Evolutionary conservation across 1,140 invertebrate species (phyloP).

Genomic region (Pogonomyrmex californicus): DNA sequence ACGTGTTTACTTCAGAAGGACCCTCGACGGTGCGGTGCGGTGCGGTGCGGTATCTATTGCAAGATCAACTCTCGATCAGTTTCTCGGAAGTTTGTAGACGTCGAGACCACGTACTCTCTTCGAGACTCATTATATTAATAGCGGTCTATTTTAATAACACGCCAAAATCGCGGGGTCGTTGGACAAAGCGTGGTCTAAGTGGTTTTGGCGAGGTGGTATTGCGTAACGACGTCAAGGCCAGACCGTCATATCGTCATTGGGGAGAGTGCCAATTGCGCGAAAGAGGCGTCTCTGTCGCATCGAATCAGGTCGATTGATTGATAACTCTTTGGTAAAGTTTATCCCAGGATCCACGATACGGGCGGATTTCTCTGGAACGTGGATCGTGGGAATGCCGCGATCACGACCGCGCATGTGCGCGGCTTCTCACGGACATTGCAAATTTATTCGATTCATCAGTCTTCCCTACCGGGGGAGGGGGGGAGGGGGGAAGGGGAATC

Average conservation of each 20-base stretch:
- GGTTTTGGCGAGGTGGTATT: not conserved
- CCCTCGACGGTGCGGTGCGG: not conserved
- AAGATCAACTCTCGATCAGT: not conserved
- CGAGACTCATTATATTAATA: constrained; percentile 50
- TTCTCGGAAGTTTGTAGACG: not conserved
- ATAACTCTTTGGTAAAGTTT: not conserved
- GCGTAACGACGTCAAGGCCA: constrained; percentile 13
- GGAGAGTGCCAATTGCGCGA: constrained; percentile 4
- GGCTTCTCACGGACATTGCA: constrained; percentile 8
- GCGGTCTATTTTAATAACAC: constrained; percentile 48
- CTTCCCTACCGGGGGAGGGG: not conserved
- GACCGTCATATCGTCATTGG: not conserved
- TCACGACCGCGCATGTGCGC: not conserved
- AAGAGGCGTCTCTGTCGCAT: not conserved
- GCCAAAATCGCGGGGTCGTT: constrained; percentile 15
- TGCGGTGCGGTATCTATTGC: not conserved
- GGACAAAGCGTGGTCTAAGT: not conserved
- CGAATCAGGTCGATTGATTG: constrained; percentile 7
- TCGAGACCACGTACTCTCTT: not conserved
- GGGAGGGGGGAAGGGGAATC: no score
- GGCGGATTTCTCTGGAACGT: not conserved
- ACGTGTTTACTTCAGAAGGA: not conserved
- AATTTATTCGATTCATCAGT: constrained; percentile 9
- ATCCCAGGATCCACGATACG: not conserved
- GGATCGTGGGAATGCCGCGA: constrained; percentile 25